Evolutionary conservation across 2,888 invertebrate genomes (phyloP), one percentile per base, ranked within the genome.

Genomic region (Pandemis corylana): DNA sequence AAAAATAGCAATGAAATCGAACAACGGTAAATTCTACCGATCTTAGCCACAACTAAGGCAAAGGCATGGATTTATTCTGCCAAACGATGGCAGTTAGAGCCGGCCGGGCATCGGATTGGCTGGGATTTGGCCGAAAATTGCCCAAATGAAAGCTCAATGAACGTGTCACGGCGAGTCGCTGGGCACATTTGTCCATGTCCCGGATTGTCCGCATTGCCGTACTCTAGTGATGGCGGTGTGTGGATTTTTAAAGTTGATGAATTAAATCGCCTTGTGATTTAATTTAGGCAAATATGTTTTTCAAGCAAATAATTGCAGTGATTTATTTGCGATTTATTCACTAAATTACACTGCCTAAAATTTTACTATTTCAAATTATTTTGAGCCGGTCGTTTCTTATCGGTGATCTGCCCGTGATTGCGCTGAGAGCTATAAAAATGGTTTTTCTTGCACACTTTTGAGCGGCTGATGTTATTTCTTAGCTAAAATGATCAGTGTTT

Each of bases 101-200:
- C 83, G 79, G 80, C 80, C 80, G 80, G 80, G 84, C 84, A 83
- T 88, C 88, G 90, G 90, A 92, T 91, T 90, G 91, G 90, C 84
- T 84, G 86, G 90, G 91, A 90, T 92, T 93, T 92, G 89, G 90
- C 88, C 89, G 92, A 92, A 92, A 93, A 93, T 94, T 92, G 92
- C 89, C 91, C 92, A 92, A 94, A 94, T 92, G 93, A 93, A 93
- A 91, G 92, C 93, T 91, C 93, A 92, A 93, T 93, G 93, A 91
- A 93, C 91, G 92, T 91, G 93, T 93, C 93, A 92, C 89, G 86
- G 86, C 85, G 89, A 90, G 84, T 90, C 89, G 89, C 88, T 83
- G 89, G 87, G 86, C 91, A 89, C 92, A 93, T 94, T 93, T 92
- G 90, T 94, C 90, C 90, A 89, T 88, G 92, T 93, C 92, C 90